Base-by-base conservation (phyloP, 2,888 invertebrate genomes). In the Lasioglossum zephyrum region DNA sequence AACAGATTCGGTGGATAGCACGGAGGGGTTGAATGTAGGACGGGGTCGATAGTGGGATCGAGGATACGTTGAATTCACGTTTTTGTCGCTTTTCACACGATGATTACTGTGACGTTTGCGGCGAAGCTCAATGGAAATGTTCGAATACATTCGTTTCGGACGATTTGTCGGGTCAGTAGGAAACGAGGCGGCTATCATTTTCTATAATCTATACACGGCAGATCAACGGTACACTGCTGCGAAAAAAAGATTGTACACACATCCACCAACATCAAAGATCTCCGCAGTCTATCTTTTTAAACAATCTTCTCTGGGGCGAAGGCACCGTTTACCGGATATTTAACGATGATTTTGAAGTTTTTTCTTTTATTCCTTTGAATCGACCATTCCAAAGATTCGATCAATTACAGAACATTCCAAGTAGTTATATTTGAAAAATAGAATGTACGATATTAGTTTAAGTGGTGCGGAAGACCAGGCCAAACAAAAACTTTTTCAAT, bases 401-500 rank as follows among this genome's bases (percentile, higher is more conserved):
- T 60, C 13, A 13, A 31, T 31, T 31, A 1, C 31, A 13, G 4
- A 26, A 26, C 1, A 60, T 13, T 60, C 44, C 13, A 44, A 4
- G 44, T 4, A 8, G 22, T 36, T 69, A 39, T 39, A 18, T 8
- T 8, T 22, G 8, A 39, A 22, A 22, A 9, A 22, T 3, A 22
- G 26, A 31, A 69, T 39, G 2, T 1, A 39, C 9, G 39, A 9
- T 36, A 39, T 69, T 41, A 6, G 9, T 41, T 18, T 69, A 69
- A 41, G 41, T 22, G 41, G 11, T 41, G n/a, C 11, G 18, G 22
- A 41, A 9, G 4, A 18, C 4, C 36, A 1, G 22, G 39, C 11
- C 22, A 39, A 69, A 69, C 69, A 69, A 11, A 69, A 69, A 69
- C 69, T 41, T 69, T 69, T 69, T n/a, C 39, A 69, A 69, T 41